Base-by-base conservation (phyloP, 2,797 vertebrate species). In the Corythornis leucogaster region DNA sequence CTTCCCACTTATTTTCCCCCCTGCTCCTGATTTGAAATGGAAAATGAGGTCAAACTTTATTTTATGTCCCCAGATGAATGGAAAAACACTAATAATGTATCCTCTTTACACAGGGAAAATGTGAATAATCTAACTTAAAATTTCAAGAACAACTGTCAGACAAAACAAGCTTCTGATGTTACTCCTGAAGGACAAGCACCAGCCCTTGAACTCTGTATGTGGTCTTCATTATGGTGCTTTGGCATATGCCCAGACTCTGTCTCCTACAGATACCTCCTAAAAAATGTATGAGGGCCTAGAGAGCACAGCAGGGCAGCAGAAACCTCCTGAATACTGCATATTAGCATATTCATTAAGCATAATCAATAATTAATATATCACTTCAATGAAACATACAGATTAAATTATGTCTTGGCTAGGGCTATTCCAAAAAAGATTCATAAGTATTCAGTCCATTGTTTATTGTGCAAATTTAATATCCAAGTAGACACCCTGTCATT, bases 351-450 rank as follows among this genome's bases (percentile, higher is more conserved):
- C 95, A 96, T 97, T 97, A 97, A 93, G 92, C 75, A 33, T 85
- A 93, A 97, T 97, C 97, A 97, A 97, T 98, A 97, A 97, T 97
- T 97, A 96, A 98, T 97, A 91, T 85, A 70, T 92, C 94, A 94
- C 91, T 95, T 94, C 87, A 93, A 81, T 10, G 57, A 90, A 97
- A 91, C 96, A 73, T 91, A 96, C 1, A 45, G 96, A 86, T 95
- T 93, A 88, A 96, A 96, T 95, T 84, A 94, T 69, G 88, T 87
- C 85, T 85, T 93, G 91, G 94, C 90, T 80, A 68, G 70, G 62
- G 78, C 79, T 69, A 75, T 71, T 92, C 81, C 30, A 66, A 64
- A 70, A 54, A 94, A 89, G 91, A 91, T 53, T 73, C 53, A 0
- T 15, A 48, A 87, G 68, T 43, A 28, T 62, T 94, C 91, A 64